phyloP scores from a whole-genome alignment of 92 coral and sea anemone genomes.

The Porites divaricata region DNA sequence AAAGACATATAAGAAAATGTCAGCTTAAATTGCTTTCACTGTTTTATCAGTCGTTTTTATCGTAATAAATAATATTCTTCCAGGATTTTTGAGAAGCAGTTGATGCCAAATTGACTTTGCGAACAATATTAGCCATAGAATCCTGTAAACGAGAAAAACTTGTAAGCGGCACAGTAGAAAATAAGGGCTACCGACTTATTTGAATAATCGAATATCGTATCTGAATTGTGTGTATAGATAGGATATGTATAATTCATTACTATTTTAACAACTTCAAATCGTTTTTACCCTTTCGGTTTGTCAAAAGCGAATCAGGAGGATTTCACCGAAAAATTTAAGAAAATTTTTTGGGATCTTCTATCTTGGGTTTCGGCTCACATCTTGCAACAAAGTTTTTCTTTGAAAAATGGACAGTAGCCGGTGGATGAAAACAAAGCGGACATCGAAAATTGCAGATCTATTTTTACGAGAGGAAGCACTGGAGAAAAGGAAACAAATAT shows the following conservation, averaged over 20 bases:
- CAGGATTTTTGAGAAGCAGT: background rate
- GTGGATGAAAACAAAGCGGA: constrained; percentile 11
- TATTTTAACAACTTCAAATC: constrained; percentile 52
- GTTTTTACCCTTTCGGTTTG: constrained; percentile 39
- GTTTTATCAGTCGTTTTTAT: background rate
- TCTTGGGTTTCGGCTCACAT: background rate
- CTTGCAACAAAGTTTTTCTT: background rate
- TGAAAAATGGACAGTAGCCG: constrained; percentile 10
- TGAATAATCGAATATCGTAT: constrained; percentile 53
- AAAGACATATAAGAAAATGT: constrained; percentile 39
- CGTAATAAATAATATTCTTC: background rate
- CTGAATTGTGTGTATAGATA: constrained; percentile 48
- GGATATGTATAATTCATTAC: constrained; percentile 56
- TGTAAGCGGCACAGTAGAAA: constrained; percentile 5
- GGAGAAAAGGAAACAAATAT: constrained; percentile 10
- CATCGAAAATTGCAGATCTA: constrained; percentile 6
- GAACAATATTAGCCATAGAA: constrained; percentile 1
- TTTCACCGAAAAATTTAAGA: constrained; percentile 21
- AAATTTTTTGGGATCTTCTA: background rate
- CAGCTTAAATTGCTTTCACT: constrained; percentile 15
- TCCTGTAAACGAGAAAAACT: constrained; percentile 29
- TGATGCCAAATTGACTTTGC: constrained; percentile 1
- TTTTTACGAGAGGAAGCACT: constrained; percentile 47
- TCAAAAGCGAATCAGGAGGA: constrained; percentile 56
- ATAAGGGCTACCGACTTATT: constrained; percentile 23